Base-by-base conservation (phyloP, 2,797 vertebrate genomes). In the Semotilus atromaculatus region DNA sequence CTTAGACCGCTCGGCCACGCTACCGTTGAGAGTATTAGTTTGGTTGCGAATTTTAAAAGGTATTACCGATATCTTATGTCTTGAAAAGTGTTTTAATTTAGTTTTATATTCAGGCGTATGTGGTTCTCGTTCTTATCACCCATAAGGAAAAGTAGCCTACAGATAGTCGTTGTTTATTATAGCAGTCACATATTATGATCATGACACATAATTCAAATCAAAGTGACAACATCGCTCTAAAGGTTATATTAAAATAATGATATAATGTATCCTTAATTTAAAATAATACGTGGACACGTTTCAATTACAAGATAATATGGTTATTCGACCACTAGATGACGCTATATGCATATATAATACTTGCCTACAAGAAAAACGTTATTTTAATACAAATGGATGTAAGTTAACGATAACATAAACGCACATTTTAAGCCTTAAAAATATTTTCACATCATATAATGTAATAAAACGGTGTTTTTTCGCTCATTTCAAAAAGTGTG, bases 1-100 rank as follows among this genome's bases (percentile, higher is more conserved):
- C 94, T 97, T 96, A 95, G 95, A 96, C 95, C 94, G 93, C 96
- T 96, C 95, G 94, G 95, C 95, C 96, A 96, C 95, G 91, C 94
- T 96, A 95, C 94, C 31, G 31, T 31, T 5, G n/a, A n/a, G n/a
- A n/a, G 0, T 0, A 0, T 0, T 0, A 0, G 0, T 0, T 6
- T 0, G 0, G 0, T 4, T 0, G 23, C 5, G 1, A 38, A 0
- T 3, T 0, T 14, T 4, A 45, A 45, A 14, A 9, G 1, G 1
- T 1, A 31, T 3, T 38, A 13, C 0, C 43, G 11, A 45, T 4
- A 4, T 43, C 3, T 43, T 43, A 43, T 4, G 4, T 45, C 11
- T 45, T 45, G 3, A 45, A 45, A 45, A 45, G 43, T 1, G 43
- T 45, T 45, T 45, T 16, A 4, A 16, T 26, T 26, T 14, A 3